Evolutionary conservation across 2,113 vertebrate genomes (phyloP).

Genomic region (Riparia riparia): DNA sequence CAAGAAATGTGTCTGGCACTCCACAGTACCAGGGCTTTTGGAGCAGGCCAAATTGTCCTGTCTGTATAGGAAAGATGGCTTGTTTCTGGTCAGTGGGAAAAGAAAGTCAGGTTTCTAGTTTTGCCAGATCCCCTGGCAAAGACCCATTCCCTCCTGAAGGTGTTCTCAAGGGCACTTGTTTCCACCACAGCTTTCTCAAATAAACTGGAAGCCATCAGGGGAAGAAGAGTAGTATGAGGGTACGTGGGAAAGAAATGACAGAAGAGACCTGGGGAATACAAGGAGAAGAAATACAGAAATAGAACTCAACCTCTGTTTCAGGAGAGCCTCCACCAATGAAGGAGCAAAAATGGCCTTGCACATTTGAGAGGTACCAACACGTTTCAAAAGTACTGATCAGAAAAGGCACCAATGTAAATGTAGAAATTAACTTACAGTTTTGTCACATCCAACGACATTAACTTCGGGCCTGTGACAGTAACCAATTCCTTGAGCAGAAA

Average conservation of each 20-base stretch:
- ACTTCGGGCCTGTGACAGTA: neutral
- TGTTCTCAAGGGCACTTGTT: neutral
- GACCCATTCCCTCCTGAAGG: neutral
- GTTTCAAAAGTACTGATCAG: neutral
- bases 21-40: neutral
- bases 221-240: neutral
- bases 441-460: neutral
- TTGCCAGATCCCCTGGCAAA: neutral
- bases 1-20: neutral
- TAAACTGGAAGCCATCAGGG: neutral
- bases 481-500: neutral
- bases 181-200: neutral
- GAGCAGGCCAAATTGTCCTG: neutral
- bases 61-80: neutral
- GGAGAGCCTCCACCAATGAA: neutral
- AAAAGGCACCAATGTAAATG: neutral
- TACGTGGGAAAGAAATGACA: neutral
- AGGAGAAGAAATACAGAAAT: neutral
- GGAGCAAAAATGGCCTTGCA: neutral
- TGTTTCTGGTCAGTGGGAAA: neutral
- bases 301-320: neutral
- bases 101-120: neutral
- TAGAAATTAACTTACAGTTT: neutral
- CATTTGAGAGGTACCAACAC: rapidly evolving
- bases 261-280: neutral